Evolutionary conservation across 2,113 vertebrate genomes (phyloP), one percentile per base, ranked within the genome.

Genomic region (Micronycteris hirsuta): DNA sequence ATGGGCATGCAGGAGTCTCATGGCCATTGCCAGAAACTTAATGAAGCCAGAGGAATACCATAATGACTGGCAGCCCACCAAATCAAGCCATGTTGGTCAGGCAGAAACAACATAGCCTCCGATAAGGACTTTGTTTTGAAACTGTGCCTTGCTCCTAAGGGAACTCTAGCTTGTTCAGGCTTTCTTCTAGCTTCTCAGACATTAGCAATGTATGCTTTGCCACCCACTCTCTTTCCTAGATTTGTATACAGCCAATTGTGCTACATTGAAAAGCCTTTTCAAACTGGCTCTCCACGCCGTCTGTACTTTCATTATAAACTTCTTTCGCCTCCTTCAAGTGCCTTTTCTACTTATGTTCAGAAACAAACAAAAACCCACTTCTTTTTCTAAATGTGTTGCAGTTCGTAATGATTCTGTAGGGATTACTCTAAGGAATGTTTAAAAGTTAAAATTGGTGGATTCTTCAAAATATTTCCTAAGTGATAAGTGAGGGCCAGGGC

Each of bases 181-280:
- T 85, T 89, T 88, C 65, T 41, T 78, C 28, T 31, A 78, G 16
- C 11, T 92, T 68, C 36, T 82, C 83, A 54, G 15, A 65, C 19
- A 52, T 43, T 8, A n/a, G 5, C 12, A 31, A 31, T 41, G 2
- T 63, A 31, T 77, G 70, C 26, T 91, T 91, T 93, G 20, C n/a
- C 4, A 36, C 9, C 26, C n/a, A n/a, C 13, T 45, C 74, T 77
- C 76, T 84, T 76, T 24, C 52, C 12, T 93, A 5, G 9, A 43
- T 36, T 86, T 67, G 36, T 63, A 45, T 38, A n/a, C n/a, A 97
- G 49, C 17, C 26, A 49, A 11, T n/a, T 80, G 74, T 93, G 38
- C 82, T 58, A 86, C 14, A 7, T 11, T 88, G 52, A 61, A 77
- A 85, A 95, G 49, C n/a, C 38, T 91, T 65, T 91, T 68, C 43